Conservation (phyloP, 2,113 vertebrate genomes). For the Noctilio leporinus region DNA sequence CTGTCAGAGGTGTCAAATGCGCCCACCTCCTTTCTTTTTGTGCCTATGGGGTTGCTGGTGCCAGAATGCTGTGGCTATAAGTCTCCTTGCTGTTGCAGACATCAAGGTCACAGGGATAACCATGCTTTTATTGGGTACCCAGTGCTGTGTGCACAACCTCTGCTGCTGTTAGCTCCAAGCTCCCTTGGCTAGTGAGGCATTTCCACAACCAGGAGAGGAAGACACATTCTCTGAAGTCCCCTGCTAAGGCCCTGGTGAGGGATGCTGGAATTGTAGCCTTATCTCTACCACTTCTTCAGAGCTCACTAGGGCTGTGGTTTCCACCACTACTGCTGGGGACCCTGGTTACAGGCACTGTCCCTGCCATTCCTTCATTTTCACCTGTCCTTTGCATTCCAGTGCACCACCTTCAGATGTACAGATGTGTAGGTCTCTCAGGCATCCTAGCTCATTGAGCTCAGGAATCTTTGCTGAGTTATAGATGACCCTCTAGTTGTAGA, state of each 20-base stretch:
- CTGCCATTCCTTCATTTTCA: neutral
- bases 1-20: neutral
- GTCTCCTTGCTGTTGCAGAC: neutral
- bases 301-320: neutral
- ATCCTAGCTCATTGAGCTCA: neutral
- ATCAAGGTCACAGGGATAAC: neutral
- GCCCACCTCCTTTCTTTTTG: neutral
- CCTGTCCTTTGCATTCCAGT: neutral
- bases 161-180: neutral
- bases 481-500: neutral
- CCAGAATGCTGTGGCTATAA: neutral
- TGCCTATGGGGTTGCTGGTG: neutral
- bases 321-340: neutral
- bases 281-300: neutral
- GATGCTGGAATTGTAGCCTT: neutral
- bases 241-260: neutral
- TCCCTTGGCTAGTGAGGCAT: accelerated
- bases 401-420: neutral
- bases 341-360: neutral
- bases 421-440: neutral
- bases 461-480: neutral
- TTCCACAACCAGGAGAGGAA: neutral
- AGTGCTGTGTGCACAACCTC: neutral
- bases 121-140: neutral
- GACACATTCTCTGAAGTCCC: neutral